Base-by-base conservation (phyloP, 1,140 invertebrate species). In the Lithobius niger region DNA sequence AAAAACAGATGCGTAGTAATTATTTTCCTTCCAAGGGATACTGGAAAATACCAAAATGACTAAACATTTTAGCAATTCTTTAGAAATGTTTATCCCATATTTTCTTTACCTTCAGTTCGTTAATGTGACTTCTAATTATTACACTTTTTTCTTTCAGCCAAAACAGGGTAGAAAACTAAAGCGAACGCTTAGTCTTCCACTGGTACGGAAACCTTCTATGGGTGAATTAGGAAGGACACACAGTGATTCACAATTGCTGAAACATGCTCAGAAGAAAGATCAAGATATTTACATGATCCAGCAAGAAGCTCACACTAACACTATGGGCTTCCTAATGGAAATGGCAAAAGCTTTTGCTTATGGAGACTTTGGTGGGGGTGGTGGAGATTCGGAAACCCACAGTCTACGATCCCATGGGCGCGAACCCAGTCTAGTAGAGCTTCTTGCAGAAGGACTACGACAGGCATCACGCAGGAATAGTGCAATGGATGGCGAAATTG, bases 321-420 rank as follows among this genome's bases (percentile, higher is more conserved):
- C 48, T 26, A 50, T 50, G 48, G 48, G 48, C 10, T 50, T 50
- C 19, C 25, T 50, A 25, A 13, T 50, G 24, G 24, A 50, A 15
- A 13, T 50, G 48, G 48, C 48, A 6, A 50, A 50, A 50, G 48
- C 48, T 15, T 27, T 50, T 50, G 48, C 48, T 10, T 50, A 26
- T 50, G 48, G 10, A 3, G 48, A 50, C 19, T 26, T 50, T 26
- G 48, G 24, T 27, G 6, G 3, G 10, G 13, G 6, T n/a, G 4
- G 10, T 4, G 19, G 4, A 13, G 21, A 24, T 13, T 21, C 4
- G 19, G 6, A 6, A 3, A 50, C 3, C 6, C 3, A 13, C 25
- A 4, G 4, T 6, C 13, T 26, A 3, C 13, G 6, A 13, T 26
- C 48, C 10, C 10, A 6, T 15, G 19, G 48, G 25, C 27, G 48